Evolutionary conservation across 2,113 vertebrate species (phyloP).

Genomic region (Prionailurus viverrinus): DNA sequence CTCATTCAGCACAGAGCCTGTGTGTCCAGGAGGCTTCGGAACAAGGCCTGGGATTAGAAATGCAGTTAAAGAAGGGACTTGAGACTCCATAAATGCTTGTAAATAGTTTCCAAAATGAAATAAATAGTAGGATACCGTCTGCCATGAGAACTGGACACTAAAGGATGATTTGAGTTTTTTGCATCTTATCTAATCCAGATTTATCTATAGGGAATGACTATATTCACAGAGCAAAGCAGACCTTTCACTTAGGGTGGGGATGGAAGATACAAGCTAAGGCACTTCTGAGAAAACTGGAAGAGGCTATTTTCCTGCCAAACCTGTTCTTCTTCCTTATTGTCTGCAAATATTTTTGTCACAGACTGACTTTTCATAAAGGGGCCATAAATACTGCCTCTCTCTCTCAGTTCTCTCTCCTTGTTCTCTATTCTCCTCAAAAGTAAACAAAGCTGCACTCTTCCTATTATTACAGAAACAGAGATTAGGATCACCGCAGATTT

Average conservation of each 20-base stretch:
- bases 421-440: slow-evolving; percentile 74
- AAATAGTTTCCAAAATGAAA: slow-evolving; percentile 67
- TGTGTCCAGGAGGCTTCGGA: slow-evolving; percentile 67
- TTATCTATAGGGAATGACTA: slow-evolving; percentile 48
- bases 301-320: slow-evolving; percentile 78
- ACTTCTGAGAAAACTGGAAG: slow-evolving; percentile 73
- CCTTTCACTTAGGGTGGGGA: background rate
- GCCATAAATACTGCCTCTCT: slow-evolving; percentile 70
- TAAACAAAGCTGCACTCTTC: slow-evolving; percentile 77
- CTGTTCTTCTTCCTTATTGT: slow-evolving; percentile 77
- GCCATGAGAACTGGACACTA: slow-evolving; percentile 36
- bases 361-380: slow-evolving; percentile 76
- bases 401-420: slow-evolving; percentile 58
- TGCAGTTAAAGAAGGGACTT: slow-evolving; percentile 62
- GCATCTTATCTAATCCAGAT: slow-evolving; percentile 54
- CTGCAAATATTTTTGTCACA: slow-evolving; percentile 77
- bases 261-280: slow-evolving; percentile 54
- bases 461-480: slow-evolving; percentile 60
- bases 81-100: slow-evolving; percentile 54
- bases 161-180: slow-evolving; percentile 44
- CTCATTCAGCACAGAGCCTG: slow-evolving; percentile 63
- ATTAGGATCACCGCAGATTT: slow-evolving; percentile 49
- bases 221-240: slow-evolving; percentile 55
- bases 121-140: slow-evolving; percentile 46
- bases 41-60: slow-evolving; percentile 61